phyloP scores from a whole-genome alignment of 2,113 vertebrate species.

The Calyptommatus sinebrachiatus region DNA sequence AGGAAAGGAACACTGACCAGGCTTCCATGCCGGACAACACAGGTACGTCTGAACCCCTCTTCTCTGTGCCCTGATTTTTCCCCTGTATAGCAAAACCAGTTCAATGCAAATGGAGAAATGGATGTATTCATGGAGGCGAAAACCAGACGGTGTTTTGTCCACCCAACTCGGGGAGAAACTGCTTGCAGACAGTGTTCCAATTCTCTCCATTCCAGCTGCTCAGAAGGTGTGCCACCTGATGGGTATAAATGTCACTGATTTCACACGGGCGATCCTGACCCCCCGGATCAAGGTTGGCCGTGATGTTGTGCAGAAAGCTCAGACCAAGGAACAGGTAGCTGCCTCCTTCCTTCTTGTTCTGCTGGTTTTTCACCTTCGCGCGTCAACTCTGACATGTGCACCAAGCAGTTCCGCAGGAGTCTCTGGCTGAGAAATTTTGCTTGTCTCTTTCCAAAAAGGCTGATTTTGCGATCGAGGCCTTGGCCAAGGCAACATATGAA shows the following conservation, averaged over 20 bases:
- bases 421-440: neutral
- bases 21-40: conserved; percentile 96
- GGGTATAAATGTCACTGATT: conserved; percentile 93
- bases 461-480: conserved; percentile 88
- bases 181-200: neutral
- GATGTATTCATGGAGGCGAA: neutral
- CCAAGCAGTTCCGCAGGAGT: neutral
- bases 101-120: too few relatives aligned
- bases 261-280: conserved; percentile 88
- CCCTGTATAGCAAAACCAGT: neutral
- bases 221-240: conserved; percentile 95
- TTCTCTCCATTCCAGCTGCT: conserved; percentile 74
- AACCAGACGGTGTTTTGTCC: neutral
- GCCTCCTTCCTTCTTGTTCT: neutral
- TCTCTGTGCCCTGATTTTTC: neutral
- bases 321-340: conserved; percentile 95
- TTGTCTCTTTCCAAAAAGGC: conserved; percentile 71
- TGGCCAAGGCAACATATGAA: conserved; percentile 94
- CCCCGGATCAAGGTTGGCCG: conserved; percentile 94
- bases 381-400: neutral
- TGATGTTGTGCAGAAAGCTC: conserved; percentile 94
- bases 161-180: neutral
- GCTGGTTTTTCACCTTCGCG: neutral
- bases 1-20: conserved; percentile 94
- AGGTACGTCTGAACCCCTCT: conserved; percentile 66